Evolutionary conservation across 1,140 invertebrate genomes (phyloP).

Genomic region (Bathynomus jamesi): DNA sequence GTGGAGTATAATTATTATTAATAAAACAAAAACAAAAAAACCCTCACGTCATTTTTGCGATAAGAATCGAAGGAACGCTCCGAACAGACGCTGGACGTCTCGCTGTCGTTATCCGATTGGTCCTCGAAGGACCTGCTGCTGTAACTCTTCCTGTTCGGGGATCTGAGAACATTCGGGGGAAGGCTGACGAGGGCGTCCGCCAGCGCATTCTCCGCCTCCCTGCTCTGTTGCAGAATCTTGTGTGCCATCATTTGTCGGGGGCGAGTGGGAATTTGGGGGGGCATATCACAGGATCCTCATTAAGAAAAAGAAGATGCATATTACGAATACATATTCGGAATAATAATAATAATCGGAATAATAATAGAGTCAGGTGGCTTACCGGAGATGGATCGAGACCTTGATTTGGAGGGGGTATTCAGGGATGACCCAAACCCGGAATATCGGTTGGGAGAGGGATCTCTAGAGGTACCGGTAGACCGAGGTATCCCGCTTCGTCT

Average conservation of each 20-base stretch:
- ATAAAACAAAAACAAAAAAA: too few relatives aligned
- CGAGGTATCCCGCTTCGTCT: conserved; percentile 59
- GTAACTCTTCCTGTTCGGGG: conserved; percentile 29
- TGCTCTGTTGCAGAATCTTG: conserved; percentile 72
- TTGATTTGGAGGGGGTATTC: conserved; percentile 13
- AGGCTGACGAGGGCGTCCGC: conserved; percentile 61
- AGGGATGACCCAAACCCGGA: conserved; percentile 12
- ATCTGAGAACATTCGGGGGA: conserved; percentile 22
- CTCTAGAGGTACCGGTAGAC: conserved; percentile 51
- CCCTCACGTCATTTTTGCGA: conserved; percentile 57
- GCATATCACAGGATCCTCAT: conserved; percentile 32
- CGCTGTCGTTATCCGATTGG: conserved; percentile 75
- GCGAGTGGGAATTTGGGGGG: conserved; percentile 39
- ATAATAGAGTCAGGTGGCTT: not conserved
- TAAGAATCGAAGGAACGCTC: conserved; percentile 72
- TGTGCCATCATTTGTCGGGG: conserved; percentile 62
- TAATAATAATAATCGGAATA: too few relatives aligned
- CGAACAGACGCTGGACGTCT: conserved; percentile 89
- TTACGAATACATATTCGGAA: not conserved
- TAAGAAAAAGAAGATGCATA: not conserved
- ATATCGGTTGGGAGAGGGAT: conserved; percentile 46
- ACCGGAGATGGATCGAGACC: conserved; percentile 30
- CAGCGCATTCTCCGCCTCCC: conserved; percentile 77
- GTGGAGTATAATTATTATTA: too few relatives aligned
- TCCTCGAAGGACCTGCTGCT: conserved; percentile 49